phyloP scores from a whole-genome alignment of 1,140 invertebrate genomes.

The Cherax quadricarinatus region DNA sequence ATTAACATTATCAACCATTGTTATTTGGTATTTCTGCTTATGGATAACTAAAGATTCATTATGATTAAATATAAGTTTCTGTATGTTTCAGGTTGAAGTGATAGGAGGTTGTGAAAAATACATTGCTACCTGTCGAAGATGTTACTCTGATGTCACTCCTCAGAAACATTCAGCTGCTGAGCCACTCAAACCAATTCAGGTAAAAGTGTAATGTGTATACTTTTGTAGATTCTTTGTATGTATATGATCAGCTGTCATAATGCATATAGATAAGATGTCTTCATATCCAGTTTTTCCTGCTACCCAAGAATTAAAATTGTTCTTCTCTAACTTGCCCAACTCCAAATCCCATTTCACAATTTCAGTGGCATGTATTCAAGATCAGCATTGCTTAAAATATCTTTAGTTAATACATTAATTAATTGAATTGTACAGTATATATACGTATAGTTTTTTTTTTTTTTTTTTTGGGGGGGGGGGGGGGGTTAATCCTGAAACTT shows the following conservation, averaged over 20 bases:
- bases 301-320: background rate
- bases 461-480: too few species aligned
- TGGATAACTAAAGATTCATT: background rate
- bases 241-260: too few species aligned
- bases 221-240: background rate
- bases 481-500: too few species aligned
- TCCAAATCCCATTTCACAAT: background rate
- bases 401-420: too few species aligned
- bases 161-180: background rate
- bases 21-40: too few species aligned
- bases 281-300: background rate
- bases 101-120: conserved; percentile 83
- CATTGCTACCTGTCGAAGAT: conserved; percentile 81
- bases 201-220: background rate
- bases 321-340: background rate
- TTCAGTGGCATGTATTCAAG: too few species aligned
- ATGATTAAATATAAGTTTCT: background rate
- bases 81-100: conserved; percentile 79
- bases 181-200: background rate
- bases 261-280: too few species aligned
- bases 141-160: conserved; percentile 75
- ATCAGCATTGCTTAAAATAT: too few species aligned
- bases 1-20: too few species aligned
- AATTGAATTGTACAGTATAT: too few species aligned
- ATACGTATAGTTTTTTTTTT: too few species aligned